These are phyloP conservation scores for Drosophila gaucha DNA, from an alignment of 2,888 invertebrate species.

Conservation along the genomic window DNA sequence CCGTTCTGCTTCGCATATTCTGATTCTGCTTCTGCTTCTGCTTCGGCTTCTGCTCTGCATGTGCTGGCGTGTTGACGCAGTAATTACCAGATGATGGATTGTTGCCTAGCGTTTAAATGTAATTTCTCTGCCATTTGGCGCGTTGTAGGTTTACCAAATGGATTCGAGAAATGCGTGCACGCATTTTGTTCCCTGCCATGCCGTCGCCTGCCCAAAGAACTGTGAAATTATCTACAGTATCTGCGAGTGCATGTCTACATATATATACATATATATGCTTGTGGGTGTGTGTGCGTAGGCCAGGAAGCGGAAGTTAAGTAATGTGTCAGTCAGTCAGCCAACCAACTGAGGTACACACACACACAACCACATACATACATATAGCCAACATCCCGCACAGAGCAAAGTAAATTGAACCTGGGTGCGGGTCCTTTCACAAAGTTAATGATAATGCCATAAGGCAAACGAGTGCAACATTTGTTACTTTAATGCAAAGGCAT, in stretches of 20 bases:
- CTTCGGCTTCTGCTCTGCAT: conserved; percentile 39
- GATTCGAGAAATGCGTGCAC: conserved; percentile 75
- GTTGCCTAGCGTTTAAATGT: conserved; percentile 80
- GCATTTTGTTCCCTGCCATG: conserved; percentile 55
- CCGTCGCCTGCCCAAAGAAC: conserved; percentile 61
- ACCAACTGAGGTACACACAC: conserved; percentile 25
- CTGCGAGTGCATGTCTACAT: conserved; percentile 19
- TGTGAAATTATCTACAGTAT: conserved; percentile 72
- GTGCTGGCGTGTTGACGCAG: conserved; percentile 77
- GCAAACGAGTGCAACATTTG: conserved; percentile 48
- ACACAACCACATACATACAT: conserved; percentile 9
- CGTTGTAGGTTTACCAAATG: conserved; percentile 73
- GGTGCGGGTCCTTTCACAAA: conserved; percentile 33
- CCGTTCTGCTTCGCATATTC: conserved; percentile 1
- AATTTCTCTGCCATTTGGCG: conserved; percentile 79
- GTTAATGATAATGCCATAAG: conserved; percentile 57
- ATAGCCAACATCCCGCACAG: conserved; percentile 9
- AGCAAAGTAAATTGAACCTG: conserved; percentile 46
- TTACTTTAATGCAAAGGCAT: conserved; percentile 31
- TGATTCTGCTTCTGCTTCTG: neutral
- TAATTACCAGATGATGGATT: conserved; percentile 80
- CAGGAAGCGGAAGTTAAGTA: conserved; percentile 78
- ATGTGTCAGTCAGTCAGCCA: conserved; percentile 72
- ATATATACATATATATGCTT: neutral
- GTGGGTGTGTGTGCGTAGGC: conserved; percentile 34